Percentiles rank a stretch among this genome's conserved stretches.
These are phyloP conservation scores for Tinamus guttatus DNA, from an alignment of 2,113 vertebrate genomes.

Conservation along the genomic window DNA sequence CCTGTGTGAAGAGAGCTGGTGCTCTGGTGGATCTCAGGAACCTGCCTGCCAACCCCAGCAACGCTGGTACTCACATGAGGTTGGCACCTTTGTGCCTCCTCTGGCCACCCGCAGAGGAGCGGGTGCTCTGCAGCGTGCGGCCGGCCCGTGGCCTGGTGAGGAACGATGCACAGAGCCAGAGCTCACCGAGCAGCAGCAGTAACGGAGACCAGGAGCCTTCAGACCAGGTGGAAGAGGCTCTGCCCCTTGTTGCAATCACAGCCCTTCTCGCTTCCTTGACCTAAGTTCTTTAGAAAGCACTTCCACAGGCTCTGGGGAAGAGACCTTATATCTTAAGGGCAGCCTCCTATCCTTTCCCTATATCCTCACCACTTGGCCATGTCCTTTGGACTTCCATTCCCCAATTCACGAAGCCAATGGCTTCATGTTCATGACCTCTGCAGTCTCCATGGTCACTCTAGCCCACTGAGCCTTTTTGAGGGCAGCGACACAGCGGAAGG, in stretches of 20 bases:
- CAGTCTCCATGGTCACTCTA: background rate
- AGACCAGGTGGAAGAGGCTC: background rate
- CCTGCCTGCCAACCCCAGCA: background rate
- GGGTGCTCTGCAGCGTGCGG: accelerated
- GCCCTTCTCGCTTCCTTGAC: background rate
- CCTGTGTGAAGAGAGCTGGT: accelerated
- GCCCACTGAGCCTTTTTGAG: background rate
- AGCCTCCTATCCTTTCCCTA: background rate
- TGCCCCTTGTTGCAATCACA: background rate
- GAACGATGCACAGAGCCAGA: background rate
- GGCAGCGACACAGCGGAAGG: background rate
- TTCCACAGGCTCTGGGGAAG: accelerated
- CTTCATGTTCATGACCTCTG: background rate
- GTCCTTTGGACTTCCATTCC: background rate
- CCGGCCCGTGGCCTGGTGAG: background rate
- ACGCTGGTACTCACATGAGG: accelerated
- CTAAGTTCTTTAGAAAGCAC: background rate
- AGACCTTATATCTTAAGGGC: background rate
- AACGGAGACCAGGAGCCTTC: background rate
- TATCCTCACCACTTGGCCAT: background rate
- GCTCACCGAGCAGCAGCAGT: background rate
- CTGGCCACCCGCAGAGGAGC: background rate
- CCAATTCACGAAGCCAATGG: background rate
- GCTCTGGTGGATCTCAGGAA: background rate
- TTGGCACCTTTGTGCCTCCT: background rate